Evolutionary conservation across 2,888 invertebrate genomes (phyloP).

Genomic region (Phania funesta): DNA sequence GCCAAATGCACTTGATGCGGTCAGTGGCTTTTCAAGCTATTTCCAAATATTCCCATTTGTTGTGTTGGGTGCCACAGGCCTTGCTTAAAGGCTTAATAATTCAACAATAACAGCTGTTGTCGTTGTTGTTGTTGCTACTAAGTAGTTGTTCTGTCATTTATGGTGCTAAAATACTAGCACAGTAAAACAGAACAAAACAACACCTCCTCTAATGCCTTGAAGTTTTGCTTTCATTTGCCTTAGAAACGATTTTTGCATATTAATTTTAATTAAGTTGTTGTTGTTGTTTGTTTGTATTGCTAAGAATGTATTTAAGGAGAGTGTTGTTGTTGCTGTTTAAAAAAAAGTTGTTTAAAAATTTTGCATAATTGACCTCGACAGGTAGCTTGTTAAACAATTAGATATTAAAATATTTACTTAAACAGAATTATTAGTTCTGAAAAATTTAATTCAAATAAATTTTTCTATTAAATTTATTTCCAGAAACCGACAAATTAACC

Average conservation of each 20-base stretch:
- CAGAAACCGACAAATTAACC: slow-evolving; percentile 69
- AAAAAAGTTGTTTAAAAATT: slow-evolving; percentile 20
- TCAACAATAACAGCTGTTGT: slow-evolving; percentile 7
- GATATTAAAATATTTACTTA: neutral
- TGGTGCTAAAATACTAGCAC: slow-evolving; percentile 27
- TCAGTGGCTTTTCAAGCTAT: slow-evolving; percentile 70
- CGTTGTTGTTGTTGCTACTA: slow-evolving; percentile 29
- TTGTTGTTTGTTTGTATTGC: slow-evolving; percentile 6
- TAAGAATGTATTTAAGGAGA: slow-evolving; percentile 26
- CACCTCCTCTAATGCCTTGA: slow-evolving; percentile 52
- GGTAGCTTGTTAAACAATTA: neutral
- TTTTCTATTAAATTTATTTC: slow-evolving; percentile 43
- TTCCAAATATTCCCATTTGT: neutral
- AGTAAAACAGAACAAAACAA: neutral
- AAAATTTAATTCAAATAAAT: slow-evolving; percentile 36
- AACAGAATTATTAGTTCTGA: neutral
- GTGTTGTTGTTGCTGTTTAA: neutral
- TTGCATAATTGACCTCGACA: slow-evolving; percentile 28
- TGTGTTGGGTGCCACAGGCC: slow-evolving; percentile 1
- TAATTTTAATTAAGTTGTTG: slow-evolving; percentile 51
- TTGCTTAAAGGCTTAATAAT: slow-evolving; percentile 22
- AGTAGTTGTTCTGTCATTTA: slow-evolving; percentile 41
- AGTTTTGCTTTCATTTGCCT: slow-evolving; percentile 56
- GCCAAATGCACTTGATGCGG: slow-evolving; percentile 73
- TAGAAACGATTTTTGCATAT: slow-evolving; percentile 61